Percentiles rank a stretch among this genome's conserved stretches.
These are phyloP conservation scores for Abrostola triplasia DNA, from an alignment of 2,888 invertebrate species.

Conservation along the genomic window DNA sequence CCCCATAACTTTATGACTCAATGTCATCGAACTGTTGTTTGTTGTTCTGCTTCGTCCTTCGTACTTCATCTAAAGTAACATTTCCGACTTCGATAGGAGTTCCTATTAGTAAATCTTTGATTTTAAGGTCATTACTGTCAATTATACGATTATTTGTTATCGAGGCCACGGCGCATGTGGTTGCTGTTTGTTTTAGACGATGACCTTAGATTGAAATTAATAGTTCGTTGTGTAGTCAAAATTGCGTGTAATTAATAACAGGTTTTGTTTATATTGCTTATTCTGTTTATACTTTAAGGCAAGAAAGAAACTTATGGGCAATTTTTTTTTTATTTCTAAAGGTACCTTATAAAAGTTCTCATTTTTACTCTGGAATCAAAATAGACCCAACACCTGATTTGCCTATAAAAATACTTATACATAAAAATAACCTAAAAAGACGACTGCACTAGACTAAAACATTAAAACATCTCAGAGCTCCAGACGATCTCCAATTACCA, in stretches of 20 bases:
- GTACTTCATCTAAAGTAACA: constrained; percentile 26
- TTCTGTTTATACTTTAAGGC: neutral
- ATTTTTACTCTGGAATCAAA: too few relatives aligned
- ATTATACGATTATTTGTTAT: constrained; percentile 31
- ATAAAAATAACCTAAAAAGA: constrained; percentile 9
- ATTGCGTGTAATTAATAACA: constrained; percentile 1
- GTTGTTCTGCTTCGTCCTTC: constrained; percentile 20
- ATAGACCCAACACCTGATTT: too few relatives aligned
- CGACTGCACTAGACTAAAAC: neutral
- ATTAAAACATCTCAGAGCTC: constrained; percentile 18
- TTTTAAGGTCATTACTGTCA: constrained; percentile 46
- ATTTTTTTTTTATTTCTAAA: too few relatives aligned
- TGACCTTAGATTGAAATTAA: constrained; percentile 46
- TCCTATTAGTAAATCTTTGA: constrained; percentile 28
- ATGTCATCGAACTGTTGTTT: constrained; percentile 4
- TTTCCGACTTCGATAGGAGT: constrained; percentile 34
- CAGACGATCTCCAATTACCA: constrained; percentile 29
- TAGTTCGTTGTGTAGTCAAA: constrained; percentile 9
- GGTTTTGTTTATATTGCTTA: neutral
- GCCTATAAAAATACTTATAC: too few relatives aligned
- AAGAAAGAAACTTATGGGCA: neutral
- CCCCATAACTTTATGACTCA: neutral
- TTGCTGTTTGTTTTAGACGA: constrained; percentile 30
- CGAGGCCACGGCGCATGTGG: constrained; percentile 38
- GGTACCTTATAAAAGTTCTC: too few relatives aligned